Evolutionary conservation across 2,113 vertebrate genomes (phyloP), one percentile per base, ranked within the genome.

Genomic region (Pseudorectes ferrugineus): DNA sequence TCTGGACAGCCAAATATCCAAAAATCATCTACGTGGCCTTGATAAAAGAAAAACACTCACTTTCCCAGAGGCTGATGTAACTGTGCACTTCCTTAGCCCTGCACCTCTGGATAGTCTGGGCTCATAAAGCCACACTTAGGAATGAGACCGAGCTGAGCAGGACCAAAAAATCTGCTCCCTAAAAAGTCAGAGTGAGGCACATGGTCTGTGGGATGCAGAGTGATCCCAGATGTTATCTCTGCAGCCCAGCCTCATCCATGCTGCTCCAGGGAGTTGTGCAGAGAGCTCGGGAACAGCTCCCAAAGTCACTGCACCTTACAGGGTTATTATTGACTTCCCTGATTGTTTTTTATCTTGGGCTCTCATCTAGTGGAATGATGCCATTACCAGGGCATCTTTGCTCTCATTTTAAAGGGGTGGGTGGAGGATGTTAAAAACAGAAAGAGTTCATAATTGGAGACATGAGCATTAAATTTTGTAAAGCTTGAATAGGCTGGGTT

Each of bases 231-330:
- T 2, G 19, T 8, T 33, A 49, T 14, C 62, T 33, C 42, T 67
- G 58, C 71, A 82, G 48, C 58, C 45, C 38, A 58, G 35, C 52
- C 67, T 48, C 25, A 5, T 11, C 72, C 57, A 1, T 10, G 38
- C 67, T 43, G 66, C 36, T 43, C 52, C 15, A 3, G 35, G 31
- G 29, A 11, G 3, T 9, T 59, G 26, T 46, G 75, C 75, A 61
- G 26, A 33, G 28, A 40, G 38, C 38, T 58, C 46, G 10, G 52
- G 31, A 28, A 54, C 58, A 19, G 28, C 43, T 84, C 70, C 33
- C 43, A n/a, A 6, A 73, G 33, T 22, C n/a, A 17, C n/a, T 46
- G 14, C 23, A 14, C 0, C 0, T 59, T 31, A 13, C 29, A 31
- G n/a, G 71, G 6, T 40, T 26, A n/a, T 46, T 43, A 7, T 1